phyloP scores from a whole-genome alignment of 1,140 invertebrate species.

The Lepeophtheirus salmonis region DNA sequence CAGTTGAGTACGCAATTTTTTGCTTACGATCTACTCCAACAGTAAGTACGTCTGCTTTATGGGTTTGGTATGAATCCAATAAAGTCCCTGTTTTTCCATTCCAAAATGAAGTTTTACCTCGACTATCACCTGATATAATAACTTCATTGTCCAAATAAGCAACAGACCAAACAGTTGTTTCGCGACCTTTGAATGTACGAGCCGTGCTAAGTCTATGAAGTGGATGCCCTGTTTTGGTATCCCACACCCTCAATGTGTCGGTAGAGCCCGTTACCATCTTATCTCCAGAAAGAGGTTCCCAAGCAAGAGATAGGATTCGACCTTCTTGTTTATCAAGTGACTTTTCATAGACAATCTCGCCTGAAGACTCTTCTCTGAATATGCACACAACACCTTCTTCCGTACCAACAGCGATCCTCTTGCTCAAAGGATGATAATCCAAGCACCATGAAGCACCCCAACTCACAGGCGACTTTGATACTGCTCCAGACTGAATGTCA shows the following conservation, averaged over 20 bases:
- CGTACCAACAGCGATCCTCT: constrained; percentile 8
- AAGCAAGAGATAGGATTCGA: constrained; percentile 14
- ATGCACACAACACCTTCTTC: constrained; percentile 16
- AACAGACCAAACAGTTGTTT: constrained; percentile 16
- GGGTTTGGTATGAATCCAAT: constrained; percentile 10
- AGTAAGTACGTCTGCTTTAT: constrained; percentile 12
- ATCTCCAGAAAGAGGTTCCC: not conserved
- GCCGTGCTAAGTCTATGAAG: constrained; percentile 3
- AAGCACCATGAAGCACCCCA: constrained; percentile 8
- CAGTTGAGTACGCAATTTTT: constrained; percentile 8
- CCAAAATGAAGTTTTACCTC: constrained; percentile 16
- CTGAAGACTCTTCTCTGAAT: not conserved
- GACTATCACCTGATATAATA: constrained; percentile 10
- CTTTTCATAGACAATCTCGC: constrained; percentile 7
- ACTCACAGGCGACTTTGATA: not conserved
- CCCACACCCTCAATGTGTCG: constrained; percentile 10
- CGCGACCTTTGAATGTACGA: not conserved
- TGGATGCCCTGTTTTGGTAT: constrained; percentile 12
- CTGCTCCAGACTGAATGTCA: not conserved
- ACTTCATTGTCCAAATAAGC: not conserved
- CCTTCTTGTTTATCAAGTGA: constrained; percentile 15
- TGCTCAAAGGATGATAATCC: not conserved
- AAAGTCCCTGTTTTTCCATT: constrained; percentile 15
- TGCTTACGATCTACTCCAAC: not conserved
- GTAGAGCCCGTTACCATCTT: not conserved